Evolutionary conservation across 1,140 invertebrate species (phyloP).

Genomic region (Drosophila leontia): DNA sequence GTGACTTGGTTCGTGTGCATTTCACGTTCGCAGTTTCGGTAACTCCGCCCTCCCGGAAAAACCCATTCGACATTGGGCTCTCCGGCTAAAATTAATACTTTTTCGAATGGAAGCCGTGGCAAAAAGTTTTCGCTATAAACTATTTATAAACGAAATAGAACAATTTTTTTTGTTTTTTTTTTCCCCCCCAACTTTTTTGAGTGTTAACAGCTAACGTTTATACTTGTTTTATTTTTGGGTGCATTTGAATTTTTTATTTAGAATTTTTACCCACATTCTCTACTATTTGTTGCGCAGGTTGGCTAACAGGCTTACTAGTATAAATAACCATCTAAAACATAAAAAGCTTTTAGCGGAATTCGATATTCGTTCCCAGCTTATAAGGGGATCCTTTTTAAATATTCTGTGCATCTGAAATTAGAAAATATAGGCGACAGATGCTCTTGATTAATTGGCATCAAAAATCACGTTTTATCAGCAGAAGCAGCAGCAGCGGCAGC

Average conservation of each 20-base stretch:
- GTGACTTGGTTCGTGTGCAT: slow-evolving; percentile 49
- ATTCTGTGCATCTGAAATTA: slow-evolving; percentile 63
- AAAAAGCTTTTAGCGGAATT: slow-evolving; percentile 30
- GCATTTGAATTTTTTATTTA: slow-evolving; percentile 5
- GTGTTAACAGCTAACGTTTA: slow-evolving; percentile 47
- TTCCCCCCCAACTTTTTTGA: slow-evolving; percentile 7
- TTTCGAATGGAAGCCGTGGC: slow-evolving; percentile 19
- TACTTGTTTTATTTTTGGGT: slow-evolving; percentile 1
- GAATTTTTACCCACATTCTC: slow-evolving; percentile 11
- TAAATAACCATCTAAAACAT: slow-evolving; percentile 39
- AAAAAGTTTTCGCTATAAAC: slow-evolving; percentile 54
- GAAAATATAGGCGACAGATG: slow-evolving; percentile 60
- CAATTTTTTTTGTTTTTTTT: slow-evolving; percentile 29
- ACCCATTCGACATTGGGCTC: slow-evolving; percentile 35
- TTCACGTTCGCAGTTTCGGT: slow-evolving; percentile 34
- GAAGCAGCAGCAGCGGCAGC: neutral
- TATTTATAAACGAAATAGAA: slow-evolving; percentile 57
- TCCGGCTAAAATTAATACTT: slow-evolving; percentile 47
- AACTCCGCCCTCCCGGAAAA: slow-evolving; percentile 10
- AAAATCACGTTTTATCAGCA: slow-evolving; percentile 44
- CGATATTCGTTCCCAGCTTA: slow-evolving; percentile 12
- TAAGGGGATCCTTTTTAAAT: neutral
- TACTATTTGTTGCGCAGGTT: slow-evolving; percentile 13
- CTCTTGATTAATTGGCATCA: slow-evolving; percentile 70
- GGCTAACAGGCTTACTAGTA: slow-evolving; percentile 25